Base-by-base conservation (phyloP, 2,888 invertebrate genomes). In the Gerris lacustris region DNA sequence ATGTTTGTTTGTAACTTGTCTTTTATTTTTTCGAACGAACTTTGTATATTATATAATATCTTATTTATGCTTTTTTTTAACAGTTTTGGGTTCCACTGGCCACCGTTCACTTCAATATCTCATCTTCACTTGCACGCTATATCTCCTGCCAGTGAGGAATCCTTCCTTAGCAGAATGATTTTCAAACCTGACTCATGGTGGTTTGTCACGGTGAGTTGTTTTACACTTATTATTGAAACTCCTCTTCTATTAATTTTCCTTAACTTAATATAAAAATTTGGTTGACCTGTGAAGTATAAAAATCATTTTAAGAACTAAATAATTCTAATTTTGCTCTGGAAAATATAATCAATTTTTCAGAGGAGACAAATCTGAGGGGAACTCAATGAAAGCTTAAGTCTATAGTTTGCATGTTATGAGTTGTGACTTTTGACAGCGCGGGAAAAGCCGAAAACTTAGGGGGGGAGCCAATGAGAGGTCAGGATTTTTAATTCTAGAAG, bases 71-170 rank as follows among this genome's bases (percentile, higher is more conserved):
- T 4, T 15, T 62, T 45, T 75, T 77, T 66, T 80, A 76, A 0
- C 17, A 82, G 87, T 67, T 82, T 87, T 66, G 96, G 96, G 0
- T 96, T 94, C 78, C 95, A 96, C 79, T 89, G 92, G 88, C 95
- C 96, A 0, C 96, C 96, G 0, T 94, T 94, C 80, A 87, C 89
- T 72, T 88, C 90, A 1, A 86, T 96, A 0, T 80, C 82, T 67
- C 96, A 96, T 80, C 82, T 94, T 6, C 96, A 96, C 79, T 82
- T 96, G 71, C 96, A 96, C 77, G 86, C 88, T 0, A 94, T 96
- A 70, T 87, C 90, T 0, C 94, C 95, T 0, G 84, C 85, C 17
- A 86, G 86, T 0, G 84, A 87, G 73, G 92, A 96, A 89, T 83
- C 86, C 0, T 84, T 87, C 15, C 73, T 89, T 0, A 82, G 84